These are phyloP conservation scores for Picathartes gymnocephalus DNA, from an alignment of 2,113 vertebrate species.

Conservation along the genomic window DNA sequence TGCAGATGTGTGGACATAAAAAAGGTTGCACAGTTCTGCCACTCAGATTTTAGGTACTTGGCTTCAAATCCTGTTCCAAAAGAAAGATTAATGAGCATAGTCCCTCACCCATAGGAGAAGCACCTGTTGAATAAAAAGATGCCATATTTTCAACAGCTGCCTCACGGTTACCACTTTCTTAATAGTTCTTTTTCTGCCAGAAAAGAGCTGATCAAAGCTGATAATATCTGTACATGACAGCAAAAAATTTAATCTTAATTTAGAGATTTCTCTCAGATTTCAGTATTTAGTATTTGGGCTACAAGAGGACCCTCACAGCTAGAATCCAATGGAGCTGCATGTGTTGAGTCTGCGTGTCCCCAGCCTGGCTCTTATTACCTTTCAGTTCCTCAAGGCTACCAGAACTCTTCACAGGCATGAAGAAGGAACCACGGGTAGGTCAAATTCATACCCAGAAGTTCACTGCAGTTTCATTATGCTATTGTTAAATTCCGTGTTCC, in stretches of 20 bases:
- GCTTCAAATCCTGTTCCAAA: neutral
- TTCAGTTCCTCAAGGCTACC: neutral
- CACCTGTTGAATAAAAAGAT: neutral
- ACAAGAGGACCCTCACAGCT: neutral
- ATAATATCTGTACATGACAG: neutral
- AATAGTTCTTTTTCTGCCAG: neutral
- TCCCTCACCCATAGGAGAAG: neutral
- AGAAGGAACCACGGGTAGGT: neutral
- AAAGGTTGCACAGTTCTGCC: neutral
- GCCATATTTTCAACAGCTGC: neutral
- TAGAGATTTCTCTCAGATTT: neutral
- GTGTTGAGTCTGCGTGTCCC: neutral
- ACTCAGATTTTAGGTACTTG: neutral
- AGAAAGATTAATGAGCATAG: neutral
- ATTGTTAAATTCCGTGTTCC: neutral
- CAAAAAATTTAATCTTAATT: neutral
- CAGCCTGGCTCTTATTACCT: neutral
- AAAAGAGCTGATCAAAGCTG: neutral
- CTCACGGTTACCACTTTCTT: neutral
- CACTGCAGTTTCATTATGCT: slow-evolving; percentile 18
- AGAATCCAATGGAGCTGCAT: neutral
- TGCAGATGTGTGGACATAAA: neutral
- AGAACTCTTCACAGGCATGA: neutral
- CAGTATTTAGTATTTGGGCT: neutral
- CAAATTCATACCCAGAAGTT: slow-evolving; percentile 12